Evolutionary conservation across 2,797 vertebrate genomes (phyloP).

Genomic region (Sternotherus odoratus): DNA sequence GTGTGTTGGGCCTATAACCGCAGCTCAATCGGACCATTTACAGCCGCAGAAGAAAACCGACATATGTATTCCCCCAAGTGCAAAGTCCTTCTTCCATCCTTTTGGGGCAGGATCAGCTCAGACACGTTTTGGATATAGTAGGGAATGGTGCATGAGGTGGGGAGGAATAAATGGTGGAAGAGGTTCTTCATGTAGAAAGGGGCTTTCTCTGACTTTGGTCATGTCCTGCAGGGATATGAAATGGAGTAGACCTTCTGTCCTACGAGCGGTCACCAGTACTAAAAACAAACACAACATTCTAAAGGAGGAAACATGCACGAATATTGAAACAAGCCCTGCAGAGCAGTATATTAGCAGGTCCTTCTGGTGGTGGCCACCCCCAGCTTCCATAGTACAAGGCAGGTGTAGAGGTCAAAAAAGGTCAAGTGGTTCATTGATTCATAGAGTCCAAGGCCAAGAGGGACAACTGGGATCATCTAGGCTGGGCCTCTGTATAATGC

Average conservation of each 20-base stretch:
- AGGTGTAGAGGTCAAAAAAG: background rate
- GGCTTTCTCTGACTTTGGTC: background rate
- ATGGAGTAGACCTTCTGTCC: background rate
- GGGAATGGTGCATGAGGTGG: background rate
- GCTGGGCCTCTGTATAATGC: too few relatives aligned
- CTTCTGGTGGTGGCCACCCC: background rate
- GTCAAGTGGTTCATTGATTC: background rate
- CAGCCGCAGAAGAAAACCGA: conserved; percentile 34
- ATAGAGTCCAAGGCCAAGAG: background rate
- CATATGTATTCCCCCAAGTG: conserved; percentile 2
- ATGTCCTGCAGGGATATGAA: background rate
- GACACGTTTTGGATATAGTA: background rate
- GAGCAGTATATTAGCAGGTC: background rate
- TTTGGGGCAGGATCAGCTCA: conserved; percentile 41
- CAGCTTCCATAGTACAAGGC: background rate
- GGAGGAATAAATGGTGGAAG: background rate
- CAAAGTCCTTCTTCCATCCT: conserved; percentile 29
- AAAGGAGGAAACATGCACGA: background rate
- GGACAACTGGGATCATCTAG: background rate
- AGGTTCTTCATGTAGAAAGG: background rate
- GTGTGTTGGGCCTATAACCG: conserved; percentile 26
- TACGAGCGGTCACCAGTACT: background rate
- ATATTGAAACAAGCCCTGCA: background rate
- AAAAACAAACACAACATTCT: background rate
- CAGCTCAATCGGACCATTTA: conserved; percentile 14